Evolutionary conservation across 1,140 invertebrate species (phyloP).

Genomic region (Drosophila quadrilineata): DNA sequence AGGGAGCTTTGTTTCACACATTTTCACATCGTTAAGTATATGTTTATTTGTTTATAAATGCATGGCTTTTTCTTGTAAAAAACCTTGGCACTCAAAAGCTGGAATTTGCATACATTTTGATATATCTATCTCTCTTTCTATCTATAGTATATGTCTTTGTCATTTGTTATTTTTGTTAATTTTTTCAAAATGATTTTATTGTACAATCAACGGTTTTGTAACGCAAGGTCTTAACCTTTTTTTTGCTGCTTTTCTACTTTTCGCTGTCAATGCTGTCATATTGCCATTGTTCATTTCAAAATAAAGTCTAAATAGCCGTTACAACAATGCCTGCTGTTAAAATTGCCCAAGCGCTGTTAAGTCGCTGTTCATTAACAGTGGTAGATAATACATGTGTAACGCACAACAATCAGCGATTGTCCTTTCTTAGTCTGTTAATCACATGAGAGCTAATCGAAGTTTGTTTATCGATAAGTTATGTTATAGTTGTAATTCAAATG

Average conservation of each 20-base stretch:
- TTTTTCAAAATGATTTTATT: slow-evolving; percentile 55
- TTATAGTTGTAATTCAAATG: background rate
- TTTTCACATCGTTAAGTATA: slow-evolving; percentile 72
- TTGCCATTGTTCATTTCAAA: slow-evolving; percentile 48
- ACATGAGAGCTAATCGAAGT: background rate
- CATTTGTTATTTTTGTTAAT: too few relatives aligned
- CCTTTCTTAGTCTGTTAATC: background rate
- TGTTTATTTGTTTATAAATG: slow-evolving; percentile 42
- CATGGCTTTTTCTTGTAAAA: slow-evolving; percentile 58
- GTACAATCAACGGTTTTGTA: slow-evolving; percentile 54
- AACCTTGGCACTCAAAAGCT: slow-evolving; percentile 67
- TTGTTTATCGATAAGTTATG: background rate
- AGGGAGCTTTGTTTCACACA: slow-evolving; percentile 58
- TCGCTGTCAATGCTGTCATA: too few relatives aligned
- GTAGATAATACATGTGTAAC: background rate
- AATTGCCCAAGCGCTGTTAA: background rate
- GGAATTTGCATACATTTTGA: slow-evolving; percentile 67
- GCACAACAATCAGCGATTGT: too few relatives aligned
- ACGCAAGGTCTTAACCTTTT: slow-evolving; percentile 38
- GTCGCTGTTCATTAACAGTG: background rate
- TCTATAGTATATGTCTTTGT: slow-evolving; percentile 29
- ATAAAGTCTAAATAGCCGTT: slow-evolving; percentile 11
- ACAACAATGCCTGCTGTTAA: background rate
- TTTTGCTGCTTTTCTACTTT: too few relatives aligned
- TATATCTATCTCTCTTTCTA: too few relatives aligned